phyloP scores from a whole-genome alignment of 1,140 invertebrate species.

The Aphidius gifuensis region DNA sequence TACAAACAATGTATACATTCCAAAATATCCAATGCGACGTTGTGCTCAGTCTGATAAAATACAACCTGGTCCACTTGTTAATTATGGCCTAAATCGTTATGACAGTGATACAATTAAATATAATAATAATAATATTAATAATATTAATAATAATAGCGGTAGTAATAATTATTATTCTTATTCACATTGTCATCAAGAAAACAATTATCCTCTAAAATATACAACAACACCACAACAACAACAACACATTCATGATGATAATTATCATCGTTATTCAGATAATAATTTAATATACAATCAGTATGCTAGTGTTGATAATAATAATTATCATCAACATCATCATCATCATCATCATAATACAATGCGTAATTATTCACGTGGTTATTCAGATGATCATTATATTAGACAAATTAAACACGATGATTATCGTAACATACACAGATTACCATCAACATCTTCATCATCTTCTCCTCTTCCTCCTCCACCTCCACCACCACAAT shows the following conservation, averaged over 20 bases:
- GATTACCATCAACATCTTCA: conserved; percentile 38
- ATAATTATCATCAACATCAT: conserved; percentile 27
- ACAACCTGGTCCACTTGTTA: conserved; percentile 26
- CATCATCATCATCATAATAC: conserved; percentile 39
- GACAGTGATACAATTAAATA: no score
- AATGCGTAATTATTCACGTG: conserved; percentile 46
- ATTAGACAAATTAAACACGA: conserved; percentile 29
- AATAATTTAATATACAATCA: conserved; percentile 43
- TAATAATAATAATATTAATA: no score
- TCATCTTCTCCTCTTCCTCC: no score
- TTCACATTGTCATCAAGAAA: conserved; percentile 46
- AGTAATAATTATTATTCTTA: conserved; percentile 41
- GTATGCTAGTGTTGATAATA: conserved; percentile 23
- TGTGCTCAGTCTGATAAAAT: conserved; percentile 29
- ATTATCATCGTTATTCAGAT: conserved; percentile 46
- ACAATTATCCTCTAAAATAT: conserved; percentile 2
- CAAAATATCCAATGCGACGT: conserved; percentile 32
- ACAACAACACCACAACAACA: conserved; percentile 45
- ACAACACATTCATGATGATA: conserved; percentile 46
- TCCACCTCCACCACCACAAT: background rate
- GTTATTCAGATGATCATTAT: conserved; percentile 39
- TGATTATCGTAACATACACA: conserved; percentile 31
- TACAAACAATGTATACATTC: conserved; percentile 33
- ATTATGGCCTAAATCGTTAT: conserved; percentile 29
- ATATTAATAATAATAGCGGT: conserved; percentile 12